Base-by-base conservation (phyloP, 2,113 vertebrate species). In the Phainopepla nitens region DNA sequence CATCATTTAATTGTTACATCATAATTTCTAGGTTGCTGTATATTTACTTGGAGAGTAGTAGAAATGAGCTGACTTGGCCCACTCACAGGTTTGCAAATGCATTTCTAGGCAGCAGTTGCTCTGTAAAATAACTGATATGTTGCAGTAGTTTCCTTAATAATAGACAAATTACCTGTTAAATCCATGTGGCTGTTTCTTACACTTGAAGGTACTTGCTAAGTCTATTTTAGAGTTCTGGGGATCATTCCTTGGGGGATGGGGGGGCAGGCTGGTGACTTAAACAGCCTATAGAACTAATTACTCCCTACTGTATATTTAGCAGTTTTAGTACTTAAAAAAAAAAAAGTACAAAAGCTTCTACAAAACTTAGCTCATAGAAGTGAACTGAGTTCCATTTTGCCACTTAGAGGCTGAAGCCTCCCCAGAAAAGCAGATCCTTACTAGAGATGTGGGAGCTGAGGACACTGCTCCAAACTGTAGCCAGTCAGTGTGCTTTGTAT, bases 241-340 rank as follows among this genome's bases (percentile, higher is more conserved):
- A 56, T 85, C 39, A 17, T 44, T 49, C 22, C 15, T 66, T 1
- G 14, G 15, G 2, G 50, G 5, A 39, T 0, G 0, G 9, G 36
- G n/a, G 9, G 13, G 2, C 10, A 17, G 49, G n/a, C n/a, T 61
- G n/a, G 17, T 80, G 44, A 39, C 50, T 50, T 31, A 49, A 73
- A 56, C 15, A 56, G 16, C 41, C 29, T 68, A 2, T 56, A 61
- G 68, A 77, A 39, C 28, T 62, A 2, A 56, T 57, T 72, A 39
- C 28, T 68, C 57, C 22, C 31, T 57, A 17, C 33, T 82, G 44
- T 11, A 15, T 58, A 22, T 33, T 62, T 83, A 86, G 31, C 13
- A 73, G 27, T 62, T 86, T 31, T 68, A 61, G 39, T 75, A 39
- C 27, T 61, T 80, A 8, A n/a, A n/a, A 35, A 36, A 23, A 61